These are phyloP conservation scores for Conops quadrifasciatus DNA, from an alignment of 2,888 invertebrate species.

Conservation along the genomic window DNA sequence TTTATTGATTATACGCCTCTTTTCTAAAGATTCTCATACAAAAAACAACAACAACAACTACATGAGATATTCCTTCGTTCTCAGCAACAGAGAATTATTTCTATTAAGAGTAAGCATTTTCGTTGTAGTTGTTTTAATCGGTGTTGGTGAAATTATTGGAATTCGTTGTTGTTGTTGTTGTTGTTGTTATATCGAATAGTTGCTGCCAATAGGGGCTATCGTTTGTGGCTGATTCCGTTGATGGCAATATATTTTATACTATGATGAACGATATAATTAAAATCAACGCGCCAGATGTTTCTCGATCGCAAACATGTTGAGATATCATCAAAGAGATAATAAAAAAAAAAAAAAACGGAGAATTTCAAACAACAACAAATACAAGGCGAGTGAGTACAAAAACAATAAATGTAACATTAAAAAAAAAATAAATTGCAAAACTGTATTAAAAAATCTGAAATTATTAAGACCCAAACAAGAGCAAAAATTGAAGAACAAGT, in stretches of 20 bases:
- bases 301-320: constrained; percentile 29
- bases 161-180: constrained; percentile 20
- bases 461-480: background rate
- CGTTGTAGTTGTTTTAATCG: background rate
- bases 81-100: constrained; percentile 16
- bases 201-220: background rate
- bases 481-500: background rate
- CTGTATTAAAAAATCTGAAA: background rate
- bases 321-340: constrained; percentile 17
- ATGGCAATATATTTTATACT: background rate
- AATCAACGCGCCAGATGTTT: constrained; percentile 45
- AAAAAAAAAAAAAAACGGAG: background rate
- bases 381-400: background rate
- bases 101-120: background rate
- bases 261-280: constrained; percentile 41
- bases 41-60: too few relatives aligned
- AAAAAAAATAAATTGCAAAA: background rate
- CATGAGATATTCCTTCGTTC: constrained; percentile 25
- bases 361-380: background rate
- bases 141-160: background rate
- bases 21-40: constrained; percentile 31
- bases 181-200: constrained; percentile 30
- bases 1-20: constrained; percentile 41
- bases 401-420: background rate
- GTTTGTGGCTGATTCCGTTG: background rate